A percentile compares a stretch with the other conserved stretches of the same genome.
Conservation (phyloP, 2,888 invertebrate genomes). For the Tyria jacobaeae region DNA sequence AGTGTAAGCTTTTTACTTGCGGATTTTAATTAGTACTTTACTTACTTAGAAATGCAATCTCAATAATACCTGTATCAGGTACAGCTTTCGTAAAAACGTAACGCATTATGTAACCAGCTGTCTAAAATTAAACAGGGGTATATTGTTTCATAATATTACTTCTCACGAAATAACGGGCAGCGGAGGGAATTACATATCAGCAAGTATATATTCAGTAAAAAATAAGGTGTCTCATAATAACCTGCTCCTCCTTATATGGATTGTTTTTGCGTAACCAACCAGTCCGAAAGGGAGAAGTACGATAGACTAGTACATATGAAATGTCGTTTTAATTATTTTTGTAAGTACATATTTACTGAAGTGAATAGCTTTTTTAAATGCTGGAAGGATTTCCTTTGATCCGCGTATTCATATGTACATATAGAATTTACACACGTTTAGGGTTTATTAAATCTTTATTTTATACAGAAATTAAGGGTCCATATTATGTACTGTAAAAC, state of each 20-base stretch:
- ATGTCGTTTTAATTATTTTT: conserved; percentile 25
- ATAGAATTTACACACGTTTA: conserved; percentile 10
- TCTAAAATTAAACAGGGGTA: conserved; percentile 11
- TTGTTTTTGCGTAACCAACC: conserved; percentile 46
- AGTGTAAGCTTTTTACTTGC: neutral
- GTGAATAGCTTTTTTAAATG: neutral
- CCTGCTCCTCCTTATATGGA: conserved; percentile 28
- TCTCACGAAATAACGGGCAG: conserved; percentile 22
- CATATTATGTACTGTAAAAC: conserved; percentile 21
- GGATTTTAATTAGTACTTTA: neutral
- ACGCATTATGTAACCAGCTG: conserved; percentile 11
- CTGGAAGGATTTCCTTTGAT: conserved; percentile 3
- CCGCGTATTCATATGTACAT: neutral
- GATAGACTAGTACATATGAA: conserved; percentile 31
- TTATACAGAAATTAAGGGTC: conserved; percentile 36
- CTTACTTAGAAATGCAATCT: neutral
- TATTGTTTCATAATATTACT: conserved; percentile 23
- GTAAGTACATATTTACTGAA: conserved; percentile 11
- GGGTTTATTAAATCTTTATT: conserved; percentile 18
- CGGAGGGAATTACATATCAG: conserved; percentile 22
- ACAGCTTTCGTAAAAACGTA: conserved; percentile 8
- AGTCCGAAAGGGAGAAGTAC: conserved; percentile 28
- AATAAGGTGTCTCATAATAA: conserved; percentile 28
- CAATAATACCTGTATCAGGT: neutral
- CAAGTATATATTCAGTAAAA: conserved; percentile 23